Evolutionary conservation across 2,888 invertebrate genomes (phyloP), one percentile per base, ranked within the genome.

Genomic region (Ectemnius cavifrons): DNA sequence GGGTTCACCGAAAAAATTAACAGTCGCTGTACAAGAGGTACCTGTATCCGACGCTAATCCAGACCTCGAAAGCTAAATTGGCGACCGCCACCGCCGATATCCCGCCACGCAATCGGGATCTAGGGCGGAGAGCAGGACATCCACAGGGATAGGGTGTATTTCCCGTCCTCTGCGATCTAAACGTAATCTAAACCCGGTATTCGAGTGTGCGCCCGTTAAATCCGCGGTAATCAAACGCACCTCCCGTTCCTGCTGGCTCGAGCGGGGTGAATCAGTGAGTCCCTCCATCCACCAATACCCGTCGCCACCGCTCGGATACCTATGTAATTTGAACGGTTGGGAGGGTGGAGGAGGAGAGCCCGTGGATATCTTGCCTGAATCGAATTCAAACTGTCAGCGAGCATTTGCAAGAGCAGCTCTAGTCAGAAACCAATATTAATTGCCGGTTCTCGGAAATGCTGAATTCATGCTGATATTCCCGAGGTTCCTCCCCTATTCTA

Each of bases 171-270:
- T 81, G 73, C 78, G 71, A 82, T 73, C 83, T 85, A 81, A 84
- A 83, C 77, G 82, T 84, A 82, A 84, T 83, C 78, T 84, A 84
- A 86, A 79, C 83, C 84, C 49, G 71, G 71, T 63, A 79, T 85
- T 84, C 83, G 81, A 37, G 37, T 74, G 81, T 83, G 82, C 76
- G 77, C 75, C 80, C 78, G 83, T 86, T 84, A 84, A 86, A 86
- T 85, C 83, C 80, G 81, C 72, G 79, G 84, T 86, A 87, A 87
- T 87, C 87, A 87, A 86, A 86, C 77, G 84, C 82, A 79, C 58
- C 62, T 63, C 69, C 70, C 67, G 73, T 57, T 68, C 63, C 67
- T 71, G 67, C 59, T 68, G 52, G 59, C 61, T 71, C 67, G 66
- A 71, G 18, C 28, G 75, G 68, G 65, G 62, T 73, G 73, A 80